Conservation (phyloP, 1,140 invertebrate species). For the Vollenhovia emeryi region DNA sequence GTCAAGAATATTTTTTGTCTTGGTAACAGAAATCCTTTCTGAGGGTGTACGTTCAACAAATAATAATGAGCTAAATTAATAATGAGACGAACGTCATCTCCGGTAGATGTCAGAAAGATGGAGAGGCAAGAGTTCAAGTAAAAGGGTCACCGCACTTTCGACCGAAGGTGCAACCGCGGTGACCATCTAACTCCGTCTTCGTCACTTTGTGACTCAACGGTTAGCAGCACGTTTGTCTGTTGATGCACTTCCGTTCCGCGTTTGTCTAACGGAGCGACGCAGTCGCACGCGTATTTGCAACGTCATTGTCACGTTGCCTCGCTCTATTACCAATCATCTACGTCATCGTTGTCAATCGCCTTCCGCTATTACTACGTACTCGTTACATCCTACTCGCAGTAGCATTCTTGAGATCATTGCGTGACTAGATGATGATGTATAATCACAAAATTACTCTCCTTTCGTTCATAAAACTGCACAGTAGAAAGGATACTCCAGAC, state of each 20-base stretch:
- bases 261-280: slow-evolving; percentile 66
- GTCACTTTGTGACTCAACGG: slow-evolving; percentile 66
- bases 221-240: slow-evolving; percentile 55
- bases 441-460: slow-evolving; percentile 16
- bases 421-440: slow-evolving; percentile 23
- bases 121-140: neutral
- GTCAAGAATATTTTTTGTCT: too few relatives aligned
- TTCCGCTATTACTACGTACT: slow-evolving; percentile 34
- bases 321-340: slow-evolving; percentile 39
- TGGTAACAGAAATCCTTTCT: too few relatives aligned
- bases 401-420: slow-evolving; percentile 22
- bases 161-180: slow-evolving; percentile 22
- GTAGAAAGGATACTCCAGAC: neutral
- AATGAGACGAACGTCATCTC: neutral
- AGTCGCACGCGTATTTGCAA: slow-evolving; percentile 48
- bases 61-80: neutral
- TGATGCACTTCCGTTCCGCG: slow-evolving; percentile 67
- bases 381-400: neutral
- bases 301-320: slow-evolving; percentile 56
- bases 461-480: neutral
- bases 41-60: neutral
- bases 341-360: slow-evolving; percentile 34
- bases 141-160: slow-evolving; percentile 52
- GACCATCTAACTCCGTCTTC: slow-evolving; percentile 50
- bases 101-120: neutral